Evolutionary conservation across 2,797 vertebrate species (phyloP), one percentile per base, ranked within the genome.

Genomic region (Silurus aristotelis): DNA sequence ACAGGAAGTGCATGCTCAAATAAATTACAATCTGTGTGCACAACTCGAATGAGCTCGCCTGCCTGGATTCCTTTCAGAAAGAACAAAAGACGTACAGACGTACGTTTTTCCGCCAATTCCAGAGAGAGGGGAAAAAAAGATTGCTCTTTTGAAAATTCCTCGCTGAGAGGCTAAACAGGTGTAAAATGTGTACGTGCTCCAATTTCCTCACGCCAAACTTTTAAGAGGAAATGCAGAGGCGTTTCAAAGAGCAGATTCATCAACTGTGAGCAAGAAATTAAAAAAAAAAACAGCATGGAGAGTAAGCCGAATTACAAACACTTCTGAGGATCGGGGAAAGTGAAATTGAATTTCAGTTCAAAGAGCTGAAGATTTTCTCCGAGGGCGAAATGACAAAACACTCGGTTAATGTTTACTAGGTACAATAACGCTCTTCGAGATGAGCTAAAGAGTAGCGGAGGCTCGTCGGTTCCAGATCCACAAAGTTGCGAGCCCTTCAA

Each of bases 271-370:
- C 1, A 1, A 38, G 56, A 61, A 78, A 61, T 61, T 22, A 78
- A 78, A 78, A 6, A 52, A 52, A 52, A 10, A 52, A 52, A 52
- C 75, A 38, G 27, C 31, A 43, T 27, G 38, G 17, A 61, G 75
- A 76, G 25, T 6, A 71, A 56, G 79, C 31, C 13, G 61, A 78
- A 63, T 68, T 68, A 68, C 19, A 31, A 60, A 52, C n/a, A 60
- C 86, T 61, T 61, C 75, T 61, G 56, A 38, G 78, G 87, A 86
- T 88, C 87, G 86, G 86, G 48, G 88, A 68, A 72, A 63, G 60
- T 88, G 77, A 83, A 88, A 91, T 88, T 91, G 85, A 88, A 89
- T 89, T 89, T 83, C 76, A 88, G 88, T 91, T 91, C 90, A 90
- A 91, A 91, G 89, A 87, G 88, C 38, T 60, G 84, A 87, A 84